A percentile compares a stretch with the other conserved stretches of the same genome.
phyloP scores from a whole-genome alignment of 2,113 vertebrate species.

The Piaya cayana region DNA sequence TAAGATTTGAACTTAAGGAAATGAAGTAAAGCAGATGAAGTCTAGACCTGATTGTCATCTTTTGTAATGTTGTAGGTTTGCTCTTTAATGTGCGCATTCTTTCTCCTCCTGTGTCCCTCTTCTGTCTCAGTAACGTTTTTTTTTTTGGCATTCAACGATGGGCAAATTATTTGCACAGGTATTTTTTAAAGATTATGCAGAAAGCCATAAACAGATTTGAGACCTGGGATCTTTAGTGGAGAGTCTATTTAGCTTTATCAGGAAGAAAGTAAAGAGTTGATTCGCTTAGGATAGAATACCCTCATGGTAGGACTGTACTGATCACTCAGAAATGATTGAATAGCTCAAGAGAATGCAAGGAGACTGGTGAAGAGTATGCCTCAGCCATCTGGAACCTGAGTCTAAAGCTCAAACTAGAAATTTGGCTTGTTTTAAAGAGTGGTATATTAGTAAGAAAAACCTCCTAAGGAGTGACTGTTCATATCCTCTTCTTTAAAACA shows the following conservation, averaged over 20 bases:
- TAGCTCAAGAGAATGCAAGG: background rate
- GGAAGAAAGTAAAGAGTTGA: background rate
- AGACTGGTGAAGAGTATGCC: background rate
- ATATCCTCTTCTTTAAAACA: background rate
- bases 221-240: background rate
- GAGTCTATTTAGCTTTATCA: background rate
- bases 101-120: background rate
- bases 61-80: background rate
- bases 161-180: background rate
- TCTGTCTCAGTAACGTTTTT: background rate
- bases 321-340: background rate
- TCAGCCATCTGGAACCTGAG: background rate
- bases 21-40: background rate
- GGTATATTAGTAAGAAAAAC: background rate
- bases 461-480: background rate
- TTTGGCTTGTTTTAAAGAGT: background rate
- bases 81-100: background rate
- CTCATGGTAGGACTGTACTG: background rate
- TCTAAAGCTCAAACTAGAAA: background rate
- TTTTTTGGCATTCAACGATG: background rate
- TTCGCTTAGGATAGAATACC: background rate
- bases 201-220: background rate
- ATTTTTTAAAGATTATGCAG: background rate
- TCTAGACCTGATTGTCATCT: background rate
- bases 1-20: background rate